Evolutionary conservation across 1,140 invertebrate genomes (phyloP).

Genomic region (Heterodera carotae): DNA sequence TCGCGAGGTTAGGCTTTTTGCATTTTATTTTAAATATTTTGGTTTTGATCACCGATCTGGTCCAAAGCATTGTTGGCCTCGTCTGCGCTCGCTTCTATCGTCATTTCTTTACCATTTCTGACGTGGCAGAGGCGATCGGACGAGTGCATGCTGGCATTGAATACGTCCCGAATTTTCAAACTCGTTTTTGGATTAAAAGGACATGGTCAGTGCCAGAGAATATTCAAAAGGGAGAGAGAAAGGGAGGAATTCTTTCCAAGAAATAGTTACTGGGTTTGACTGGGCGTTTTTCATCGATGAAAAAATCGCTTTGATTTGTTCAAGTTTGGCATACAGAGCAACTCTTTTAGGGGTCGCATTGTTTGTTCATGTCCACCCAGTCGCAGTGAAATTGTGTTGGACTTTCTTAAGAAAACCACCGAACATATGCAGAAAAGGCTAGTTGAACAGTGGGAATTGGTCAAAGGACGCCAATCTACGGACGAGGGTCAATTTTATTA

Average conservation of each 20-base stretch:
- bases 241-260: no score
- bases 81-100: slow-evolving; percentile 41
- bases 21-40: slow-evolving; percentile 24
- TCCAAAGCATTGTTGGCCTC: slow-evolving; percentile 53
- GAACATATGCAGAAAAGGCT: slow-evolving; percentile 46
- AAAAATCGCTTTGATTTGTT: no score
- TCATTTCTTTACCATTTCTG: slow-evolving; percentile 46
- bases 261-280: no score
- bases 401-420: slow-evolving; percentile 26
- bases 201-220: no score
- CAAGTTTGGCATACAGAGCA: no score
- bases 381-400: slow-evolving; percentile 23
- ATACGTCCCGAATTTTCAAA: slow-evolving; percentile 51
- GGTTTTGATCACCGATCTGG: slow-evolving; percentile 50
- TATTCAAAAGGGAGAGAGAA: no score
- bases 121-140: slow-evolving; percentile 32
- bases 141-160: slow-evolving; percentile 34
- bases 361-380: slow-evolving; percentile 40
- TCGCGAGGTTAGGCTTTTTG: slow-evolving; percentile 12
- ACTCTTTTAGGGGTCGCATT: slow-evolving; percentile 39
- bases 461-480: slow-evolving; percentile 37
- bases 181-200: slow-evolving; percentile 54
- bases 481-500: slow-evolving; percentile 29
- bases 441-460: slow-evolving; percentile 42
- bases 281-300: no score